Percentiles rank a stretch among this genome's conserved stretches.
These are phyloP conservation scores for Brachionus manjavacas DNA, from an alignment of 1,140 invertebrate genomes.

Conservation along the genomic window DNA sequence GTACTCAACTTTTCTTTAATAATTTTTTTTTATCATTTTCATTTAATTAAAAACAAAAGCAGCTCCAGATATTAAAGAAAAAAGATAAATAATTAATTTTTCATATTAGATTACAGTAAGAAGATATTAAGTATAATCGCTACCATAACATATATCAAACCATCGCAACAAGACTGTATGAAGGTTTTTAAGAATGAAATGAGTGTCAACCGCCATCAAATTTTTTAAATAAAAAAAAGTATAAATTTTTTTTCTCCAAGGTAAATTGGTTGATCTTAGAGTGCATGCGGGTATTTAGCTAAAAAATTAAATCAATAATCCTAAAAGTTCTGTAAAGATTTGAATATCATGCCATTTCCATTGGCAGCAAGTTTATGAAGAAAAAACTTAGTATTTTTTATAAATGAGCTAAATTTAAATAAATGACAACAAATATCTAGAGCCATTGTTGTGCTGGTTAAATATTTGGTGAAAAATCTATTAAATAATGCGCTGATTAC, in stretches of 20 bases:
- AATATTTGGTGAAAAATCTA: not conserved
- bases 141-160: no score
- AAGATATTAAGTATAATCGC: no score
- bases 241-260: not conserved
- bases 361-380: not conserved
- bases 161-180: no score
- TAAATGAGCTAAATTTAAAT: not conserved
- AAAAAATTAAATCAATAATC: not conserved
- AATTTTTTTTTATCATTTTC: no score
- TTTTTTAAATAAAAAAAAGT: no score
- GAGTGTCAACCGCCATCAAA: no score
- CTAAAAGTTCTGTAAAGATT: not conserved
- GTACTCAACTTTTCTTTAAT: no score
- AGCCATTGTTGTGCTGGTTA: not conserved
- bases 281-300: not conserved
- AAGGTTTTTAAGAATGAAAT: no score
- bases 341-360: not conserved
- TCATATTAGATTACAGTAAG: no score
- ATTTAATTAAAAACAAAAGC: no score
- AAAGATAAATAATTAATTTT: no score
- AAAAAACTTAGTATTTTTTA: not conserved
- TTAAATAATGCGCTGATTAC: not conserved
- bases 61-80: no score
- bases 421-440: not conserved
- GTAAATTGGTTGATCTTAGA: not conserved